Base-by-base conservation (phyloP, 2,888 invertebrate genomes). In the Lottia gigantea region DNA sequence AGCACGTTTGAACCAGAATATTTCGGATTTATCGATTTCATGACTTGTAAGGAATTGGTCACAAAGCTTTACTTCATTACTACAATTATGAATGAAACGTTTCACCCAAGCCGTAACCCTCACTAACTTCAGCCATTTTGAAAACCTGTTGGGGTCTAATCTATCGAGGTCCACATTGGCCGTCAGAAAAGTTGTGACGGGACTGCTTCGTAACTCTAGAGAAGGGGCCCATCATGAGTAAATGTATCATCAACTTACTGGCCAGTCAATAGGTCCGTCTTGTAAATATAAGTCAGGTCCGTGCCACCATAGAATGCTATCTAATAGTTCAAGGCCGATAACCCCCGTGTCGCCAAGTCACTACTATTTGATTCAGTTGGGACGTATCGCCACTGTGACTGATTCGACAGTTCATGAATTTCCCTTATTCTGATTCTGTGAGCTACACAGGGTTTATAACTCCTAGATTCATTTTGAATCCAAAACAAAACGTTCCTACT, bases 351-450 rank as follows among this genome's bases (percentile, higher is more conserved):
- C 15, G 23, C 49, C 16, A 15, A 49, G n/a, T 49, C 49, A 49
- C 49, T 49, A 19, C 49, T 49, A 49, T 49, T 49, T 3, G 7
- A 49, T 49, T 49, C 15, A 49, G n/a, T 49, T 8, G 49, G n/a
- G 19, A 49, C 49, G 14, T 49, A 15, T 14, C 49, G 49, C 49
- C 49, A 49, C 16, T 49, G 16, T 49, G 16, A 16, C 16, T 16
- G 49, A 49, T 49, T 19, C 7, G 49, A 49, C 49, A 49, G 19
- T 49, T 49, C 49, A 49, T 49, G 49, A n/a, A 49, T 49, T 49
- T 49, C 49, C 19, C 49, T 15, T 15, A n/a, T n/a, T n/a, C n/a
- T n/a, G n/a, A 49, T 19, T 49, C 49, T 16, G 19, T 49, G 49
- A 7, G 49, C 16, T 19, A 49, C 49, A 14, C 11, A 49, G 14